A percentile compares a stretch with the other conserved stretches of the same genome.
Conservation (phyloP, 2,797 vertebrate species). For the Phalloptychus januarius region DNA sequence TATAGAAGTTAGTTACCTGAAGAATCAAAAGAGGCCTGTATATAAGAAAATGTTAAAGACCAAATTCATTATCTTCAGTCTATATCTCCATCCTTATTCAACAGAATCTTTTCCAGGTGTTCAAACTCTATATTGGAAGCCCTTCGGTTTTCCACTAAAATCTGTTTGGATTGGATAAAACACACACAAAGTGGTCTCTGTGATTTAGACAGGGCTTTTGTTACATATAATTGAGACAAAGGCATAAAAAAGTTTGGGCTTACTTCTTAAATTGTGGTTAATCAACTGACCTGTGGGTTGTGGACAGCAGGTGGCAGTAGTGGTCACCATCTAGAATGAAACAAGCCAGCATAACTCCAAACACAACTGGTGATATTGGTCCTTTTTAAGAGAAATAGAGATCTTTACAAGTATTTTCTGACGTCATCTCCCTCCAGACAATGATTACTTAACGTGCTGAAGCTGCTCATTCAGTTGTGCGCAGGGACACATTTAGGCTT, state of each 20-base stretch:
- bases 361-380: background rate
- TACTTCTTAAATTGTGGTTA: background rate
- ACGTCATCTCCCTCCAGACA: background rate
- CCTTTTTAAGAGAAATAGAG: background rate
- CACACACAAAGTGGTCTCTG: background rate
- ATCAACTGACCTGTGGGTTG: background rate
- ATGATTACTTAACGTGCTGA: background rate
- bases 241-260: background rate
- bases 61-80: background rate
- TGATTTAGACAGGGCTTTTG: background rate
- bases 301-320: background rate
- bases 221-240: background rate
- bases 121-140: background rate
- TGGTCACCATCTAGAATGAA: background rate
- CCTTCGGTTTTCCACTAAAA: background rate
- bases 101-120: background rate
- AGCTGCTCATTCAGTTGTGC: background rate
- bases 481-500: background rate
- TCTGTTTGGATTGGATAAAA: background rate
- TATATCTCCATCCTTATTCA: background rate
- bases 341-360: background rate
- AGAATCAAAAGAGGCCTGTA: background rate
- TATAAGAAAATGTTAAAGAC: background rate
- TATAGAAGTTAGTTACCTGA: background rate
- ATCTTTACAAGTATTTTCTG: constrained; percentile 2